These are phyloP conservation scores for Epinotia brunnichana DNA, from an alignment of 2,888 invertebrate species.

Conservation along the genomic window DNA sequence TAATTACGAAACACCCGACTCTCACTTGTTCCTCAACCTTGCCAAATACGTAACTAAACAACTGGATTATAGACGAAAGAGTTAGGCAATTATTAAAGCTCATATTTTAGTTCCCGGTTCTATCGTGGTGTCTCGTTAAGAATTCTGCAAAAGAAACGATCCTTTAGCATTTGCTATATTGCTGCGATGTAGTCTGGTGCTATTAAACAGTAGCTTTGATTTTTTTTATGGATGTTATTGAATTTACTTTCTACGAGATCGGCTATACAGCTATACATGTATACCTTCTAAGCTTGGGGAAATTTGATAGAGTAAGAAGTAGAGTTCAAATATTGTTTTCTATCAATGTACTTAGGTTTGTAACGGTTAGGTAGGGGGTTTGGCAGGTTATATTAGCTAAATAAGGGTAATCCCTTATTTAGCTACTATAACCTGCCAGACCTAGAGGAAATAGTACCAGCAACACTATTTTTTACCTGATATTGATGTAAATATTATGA, in stretches of 20 bases:
- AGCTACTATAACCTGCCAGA: too few relatives aligned
- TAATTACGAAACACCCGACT: conserved; percentile 70
- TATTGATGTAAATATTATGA: too few relatives aligned
- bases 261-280: neutral
- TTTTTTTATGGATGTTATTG: neutral
- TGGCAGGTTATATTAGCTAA: too few relatives aligned
- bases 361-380: too few relatives aligned
- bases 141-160: neutral
- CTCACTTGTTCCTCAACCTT: conserved; percentile 55
- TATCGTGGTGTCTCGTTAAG: conserved; percentile 8
- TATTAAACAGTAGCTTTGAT: neutral
- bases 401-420: too few relatives aligned
- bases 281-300: neutral
- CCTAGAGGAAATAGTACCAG: too few relatives aligned
- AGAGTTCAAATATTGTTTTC: neutral
- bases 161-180: too few relatives aligned
- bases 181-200: neutral
- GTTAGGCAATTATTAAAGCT: conserved; percentile 20
- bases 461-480: too few relatives aligned
- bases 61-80: conserved; percentile 44
- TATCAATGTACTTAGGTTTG: neutral
- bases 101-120: neutral
- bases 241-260: neutral
- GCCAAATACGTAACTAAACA: conserved; percentile 52
- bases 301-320: neutral